Base-by-base conservation (phyloP, 1,140 invertebrate genomes). In the Spodoptera litura region DNA sequence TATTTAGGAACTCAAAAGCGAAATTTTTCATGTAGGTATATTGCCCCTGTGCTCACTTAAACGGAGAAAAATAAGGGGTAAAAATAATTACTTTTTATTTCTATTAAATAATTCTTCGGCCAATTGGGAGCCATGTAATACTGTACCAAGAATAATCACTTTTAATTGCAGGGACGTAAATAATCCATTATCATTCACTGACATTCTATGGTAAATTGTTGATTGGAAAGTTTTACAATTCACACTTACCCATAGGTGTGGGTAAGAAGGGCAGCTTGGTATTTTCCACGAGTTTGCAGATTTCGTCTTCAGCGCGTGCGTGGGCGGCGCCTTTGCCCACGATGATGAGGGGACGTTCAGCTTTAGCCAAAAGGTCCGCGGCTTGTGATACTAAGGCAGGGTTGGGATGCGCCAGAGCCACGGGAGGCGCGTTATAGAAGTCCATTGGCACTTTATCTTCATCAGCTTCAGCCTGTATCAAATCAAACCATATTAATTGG, bases 281-380 rank as follows among this genome's bases (percentile, higher is more conserved):
- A 13, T 92, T 92, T 25, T 96, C 91, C 11, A 99, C 96, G 0
- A 99, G 95, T 62, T 96, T 94, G 10, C 95, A 93, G 3, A 98
- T 85, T 76, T 96, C 94, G 9, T 95, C 92, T 91, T 99, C 98
- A 0, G 98, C 97, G 81, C 95, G 91, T 0, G 96, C 96, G 94
- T 99, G 99, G 0, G 98, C 98, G 38, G 98, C 97, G 88, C 98
- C 98, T 96, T 99, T 99, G 55, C 99, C 99, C n/a, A 99, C 95
- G 62, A 99, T 97, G 4, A 99, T 95, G 15, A 99, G 94, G 1
- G 99, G 99, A 27, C 96, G 96, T 91, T 97, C 95, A 0, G 99
- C 97, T 66, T 92, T 92, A 0, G 95, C 93, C 10, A 99, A 86
- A 20, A 98, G 64, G 56, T 96, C 93, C 4, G 96, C 96, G 0